Base-by-base conservation (phyloP, 2,113 vertebrate genomes). In the Prolemur simus region DNA sequence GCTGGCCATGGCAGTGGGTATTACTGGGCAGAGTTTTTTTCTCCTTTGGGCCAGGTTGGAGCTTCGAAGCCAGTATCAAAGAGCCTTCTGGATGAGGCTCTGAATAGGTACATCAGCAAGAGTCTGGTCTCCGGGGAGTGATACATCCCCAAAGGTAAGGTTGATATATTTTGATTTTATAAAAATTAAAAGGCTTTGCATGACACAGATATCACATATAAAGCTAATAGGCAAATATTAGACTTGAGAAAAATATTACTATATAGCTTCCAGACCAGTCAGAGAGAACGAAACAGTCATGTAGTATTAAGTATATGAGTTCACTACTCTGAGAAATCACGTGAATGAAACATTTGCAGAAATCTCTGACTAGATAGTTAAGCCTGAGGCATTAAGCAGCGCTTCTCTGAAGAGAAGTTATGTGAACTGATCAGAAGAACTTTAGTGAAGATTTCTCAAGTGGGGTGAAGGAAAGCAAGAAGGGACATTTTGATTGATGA, bases 1-100 rank as follows among this genome's bases (percentile, higher is more conserved):
- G 13, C 54, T 8, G 17, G 27, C 18, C 1, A 0, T 14, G 7
- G 12, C 7, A 52, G 7, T 39, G 9, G 11, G 1, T 1, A n/a
- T 15, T 39, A 0, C 6, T 60, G 8, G 17, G 27, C 9, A 81
- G 77, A 42, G 2, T n/a, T 42, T 42, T 47, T 49, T 17, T 34
- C 15, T 14, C 11, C 3, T 5, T 0, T 91, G 25, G 17, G 15
- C 14, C 81, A 69, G 10, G 3, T 42, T 60, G 34, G 11, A 74
- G 8, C 14, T 58, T 92, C 34, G 20, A 34, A 58, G 3, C 5
- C 29, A 10, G 8, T 29, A 3, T 63, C 37, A 39, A 89, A 89
- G 13, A 27, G 3, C 2, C 18, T 49, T 49, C 15, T 37, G 23
- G 7, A 18, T 58, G 39, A 90, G 2, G 29, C 37, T 74, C 29